Percentiles rank a stretch among this genome's conserved stretches.
Evolutionary conservation across 2,888 invertebrate genomes (phyloP).

Genomic region (Aleiodes alternator): DNA sequence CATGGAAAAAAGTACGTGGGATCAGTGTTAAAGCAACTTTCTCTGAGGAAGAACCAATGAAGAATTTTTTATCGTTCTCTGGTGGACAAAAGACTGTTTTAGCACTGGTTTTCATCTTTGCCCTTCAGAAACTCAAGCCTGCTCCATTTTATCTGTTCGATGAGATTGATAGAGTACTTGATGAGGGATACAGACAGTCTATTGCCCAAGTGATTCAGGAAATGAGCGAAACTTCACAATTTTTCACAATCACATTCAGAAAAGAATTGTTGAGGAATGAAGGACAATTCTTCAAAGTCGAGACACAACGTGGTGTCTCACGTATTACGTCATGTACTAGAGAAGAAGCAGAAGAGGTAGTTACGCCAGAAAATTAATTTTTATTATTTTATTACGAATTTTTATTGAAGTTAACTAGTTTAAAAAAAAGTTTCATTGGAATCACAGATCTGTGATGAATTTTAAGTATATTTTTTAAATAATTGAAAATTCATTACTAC

Average conservation of each 20-base stretch:
- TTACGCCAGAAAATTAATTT: not conserved
- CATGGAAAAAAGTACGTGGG: slow-evolving; percentile 72
- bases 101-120: slow-evolving; percentile 82
- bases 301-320: not conserved
- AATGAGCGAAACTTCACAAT: slow-evolving; percentile 78
- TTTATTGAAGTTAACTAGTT: too few relatives aligned
- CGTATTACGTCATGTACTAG: not conserved
- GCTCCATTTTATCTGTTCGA: slow-evolving; percentile 83
- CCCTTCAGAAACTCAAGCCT: slow-evolving; percentile 83
- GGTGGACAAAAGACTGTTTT: slow-evolving; percentile 83
- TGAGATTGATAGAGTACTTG: slow-evolving; percentile 82
- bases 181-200: slow-evolving; percentile 79
- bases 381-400: not conserved
- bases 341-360: slow-evolving; percentile 1
- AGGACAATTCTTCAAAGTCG: slow-evolving; percentile 1
- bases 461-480: too few relatives aligned
- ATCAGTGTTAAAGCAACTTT: slow-evolving; percentile 78
- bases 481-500: too few relatives aligned
- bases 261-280: slow-evolving; percentile 10
- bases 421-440: too few relatives aligned
- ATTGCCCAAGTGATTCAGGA: slow-evolving; percentile 80
- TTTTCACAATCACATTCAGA: slow-evolving; percentile 81
- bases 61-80: slow-evolving; percentile 81
- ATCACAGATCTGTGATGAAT: too few relatives aligned
- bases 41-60: slow-evolving; percentile 78